Percentiles rank a stretch among this genome's conserved stretches.
phyloP scores from a whole-genome alignment of 2,888 invertebrate genomes.

The Tenthredo livida region DNA sequence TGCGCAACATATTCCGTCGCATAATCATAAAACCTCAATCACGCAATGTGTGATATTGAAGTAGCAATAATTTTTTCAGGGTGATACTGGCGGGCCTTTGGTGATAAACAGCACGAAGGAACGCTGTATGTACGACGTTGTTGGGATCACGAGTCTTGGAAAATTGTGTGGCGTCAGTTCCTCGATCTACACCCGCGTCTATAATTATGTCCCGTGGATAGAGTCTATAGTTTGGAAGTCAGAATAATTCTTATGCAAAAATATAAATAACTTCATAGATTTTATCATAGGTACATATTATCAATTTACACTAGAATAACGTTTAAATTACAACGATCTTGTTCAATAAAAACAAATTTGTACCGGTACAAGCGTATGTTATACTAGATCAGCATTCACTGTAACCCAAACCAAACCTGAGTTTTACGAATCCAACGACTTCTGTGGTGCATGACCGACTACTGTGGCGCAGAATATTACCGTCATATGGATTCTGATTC shows the following conservation, averaged over 20 bases:
- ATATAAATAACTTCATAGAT: background rate
- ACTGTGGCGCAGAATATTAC: no score
- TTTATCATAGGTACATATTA: background rate
- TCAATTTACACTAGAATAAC: background rate
- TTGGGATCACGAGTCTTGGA: constrained; percentile 80
- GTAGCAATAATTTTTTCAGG: constrained; percentile 72
- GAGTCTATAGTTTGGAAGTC: constrained; percentile 81
- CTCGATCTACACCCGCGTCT: constrained; percentile 82
- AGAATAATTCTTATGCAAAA: background rate
- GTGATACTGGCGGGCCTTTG: constrained; percentile 85
- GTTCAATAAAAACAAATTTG: background rate
- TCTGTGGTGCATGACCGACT: no score
- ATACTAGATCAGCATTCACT: no score
- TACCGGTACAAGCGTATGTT: no score
- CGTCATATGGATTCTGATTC: no score
- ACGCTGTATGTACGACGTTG: constrained; percentile 79
- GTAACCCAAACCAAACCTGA: no score
- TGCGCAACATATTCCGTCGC: background rate
- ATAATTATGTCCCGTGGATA: constrained; percentile 81
- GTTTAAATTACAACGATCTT: background rate
- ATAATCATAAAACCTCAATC: background rate
- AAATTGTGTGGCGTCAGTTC: constrained; percentile 78
- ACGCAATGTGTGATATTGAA: background rate
- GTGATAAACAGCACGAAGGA: constrained; percentile 73
- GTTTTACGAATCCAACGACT: no score